Evolutionary conservation across 2,113 vertebrate genomes (phyloP), one percentile per base, ranked within the genome.

Genomic region (Synodontis membranacea): DNA sequence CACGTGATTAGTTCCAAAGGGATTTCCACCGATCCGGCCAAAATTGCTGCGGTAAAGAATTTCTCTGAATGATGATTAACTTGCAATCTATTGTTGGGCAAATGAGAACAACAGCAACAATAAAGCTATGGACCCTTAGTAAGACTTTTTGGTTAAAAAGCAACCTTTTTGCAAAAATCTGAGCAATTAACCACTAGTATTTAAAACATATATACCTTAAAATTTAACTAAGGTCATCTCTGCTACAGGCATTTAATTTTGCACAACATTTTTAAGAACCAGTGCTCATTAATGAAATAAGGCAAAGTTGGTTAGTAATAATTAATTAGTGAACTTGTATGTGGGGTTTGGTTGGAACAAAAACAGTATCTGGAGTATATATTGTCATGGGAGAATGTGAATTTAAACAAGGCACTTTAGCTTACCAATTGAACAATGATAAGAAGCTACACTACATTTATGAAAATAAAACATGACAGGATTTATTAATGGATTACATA

Each of bases 321-420:
- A 37, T 85, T 85, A 64, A 78, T 85, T 85, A 50, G 52, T 58
- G 15, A 84, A 85, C 19, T 25, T 34, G 31, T 44, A 78, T 23
- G 17, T 46, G 28, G 28, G 42, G 39, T n/a, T 10, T 76, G 21
- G 42, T 78, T 78, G n/a, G 25, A 72, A 75, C 81, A 84, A 84
- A 75, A 44, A 12, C 83, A 58, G 19, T 48, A 25, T 70, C 46
- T 74, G 44, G 60, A 66, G 44, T 50, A 83, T n/a, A 62, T 64
- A 66, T 34, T 46, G n/a, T 78, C 84, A 78, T 9, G 56, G 84
- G 84, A 78, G 31, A 37, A 37, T 80, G 48, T 25, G 50, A 68
- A 34, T 83, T 50, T 68, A 9, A 83, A 31, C 15, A 17, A 76
- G 56, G 25, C 37, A 84, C 39, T 31, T 84, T 46, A 31, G 9